Evolutionary conservation across 2,888 invertebrate species (phyloP), one percentile per base, ranked within the genome.

Genomic region (Spodoptera littoralis): DNA sequence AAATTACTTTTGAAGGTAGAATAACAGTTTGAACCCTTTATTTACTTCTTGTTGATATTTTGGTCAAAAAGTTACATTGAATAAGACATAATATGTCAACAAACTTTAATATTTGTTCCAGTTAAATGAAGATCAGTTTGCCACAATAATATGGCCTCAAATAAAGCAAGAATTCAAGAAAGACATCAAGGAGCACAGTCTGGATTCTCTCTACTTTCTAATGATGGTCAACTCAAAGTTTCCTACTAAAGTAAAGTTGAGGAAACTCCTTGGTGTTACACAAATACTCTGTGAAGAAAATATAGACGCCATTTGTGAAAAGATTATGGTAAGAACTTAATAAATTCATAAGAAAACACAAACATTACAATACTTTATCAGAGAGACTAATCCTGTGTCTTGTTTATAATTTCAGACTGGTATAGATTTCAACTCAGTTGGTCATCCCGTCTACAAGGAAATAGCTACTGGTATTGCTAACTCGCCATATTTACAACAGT

Each of bases 151-250:
- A 5, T 97, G 97, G 96, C 94, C 96, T 2, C 78, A 95, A 51
- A 82, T 97, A 46, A 95, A 96, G 79, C 88, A 91, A 59, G 96
- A 96, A 80, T 90, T 97, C 58, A 94, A 95, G 46, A 96, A 96
- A 79, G 95, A 96, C 9, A 95, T 96, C 90, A 87, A 94, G 12
- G 96, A 96, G 56, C 96, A 97, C 77, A 95, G 92, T 36, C 88
- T 97, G 22, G 96, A 97, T 84, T 95, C 96, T 2, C 88, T 97
- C 5, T 96, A 96, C 82, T 95, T 96, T 59, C 86, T 97, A 4
- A 86, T 96, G 72, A 80, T 92, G 36, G 82, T 94, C 12, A 87
- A 82, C 45, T 81, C 82, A 49, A 92, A 91, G 80, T 95, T 91
- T 65, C 92, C 94, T 0, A 75, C 95, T 4, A 89, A 96, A 45